These are phyloP conservation scores for Haemorhous mexicanus DNA, from an alignment of 2,113 vertebrate species.

Conservation along the genomic window DNA sequence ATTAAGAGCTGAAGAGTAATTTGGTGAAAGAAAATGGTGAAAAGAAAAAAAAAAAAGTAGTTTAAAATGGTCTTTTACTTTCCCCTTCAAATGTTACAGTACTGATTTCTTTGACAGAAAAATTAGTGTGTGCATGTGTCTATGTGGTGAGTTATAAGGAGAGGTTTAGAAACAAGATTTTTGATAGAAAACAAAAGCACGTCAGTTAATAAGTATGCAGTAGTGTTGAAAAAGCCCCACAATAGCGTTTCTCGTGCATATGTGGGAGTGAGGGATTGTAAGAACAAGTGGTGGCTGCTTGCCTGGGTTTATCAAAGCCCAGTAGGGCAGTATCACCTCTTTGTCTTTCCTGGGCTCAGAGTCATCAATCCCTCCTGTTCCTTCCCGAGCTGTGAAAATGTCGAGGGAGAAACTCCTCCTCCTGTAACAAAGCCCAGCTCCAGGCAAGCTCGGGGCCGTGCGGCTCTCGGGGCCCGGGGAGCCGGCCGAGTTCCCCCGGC, in stretches of 20 bases:
- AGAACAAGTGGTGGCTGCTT: constrained; percentile 77
- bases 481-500: fast-evolving
- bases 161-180: constrained; percentile 56
- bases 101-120: constrained; percentile 43
- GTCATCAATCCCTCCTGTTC: constrained; percentile 66
- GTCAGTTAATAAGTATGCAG: constrained; percentile 52
- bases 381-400: constrained; percentile 58
- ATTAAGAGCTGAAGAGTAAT: constrained; percentile 15
- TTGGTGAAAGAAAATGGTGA: constrained; percentile 36
- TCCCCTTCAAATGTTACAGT: constrained; percentile 24
- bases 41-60: constrained; percentile 31
- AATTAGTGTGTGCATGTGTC: background rate
- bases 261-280: constrained; percentile 61
- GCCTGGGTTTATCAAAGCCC: constrained; percentile 75
- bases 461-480: background rate
- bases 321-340: constrained; percentile 70
- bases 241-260: constrained; percentile 44
- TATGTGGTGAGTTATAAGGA: background rate
- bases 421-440: background rate
- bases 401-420: constrained; percentile 53
- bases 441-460: background rate
- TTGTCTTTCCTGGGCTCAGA: constrained; percentile 57
- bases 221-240: constrained; percentile 20
- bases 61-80: constrained; percentile 51
- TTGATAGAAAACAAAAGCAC: constrained; percentile 54